Conservation (phyloP, 2,888 invertebrate genomes). For the Parascotia fuliginaria region DNA sequence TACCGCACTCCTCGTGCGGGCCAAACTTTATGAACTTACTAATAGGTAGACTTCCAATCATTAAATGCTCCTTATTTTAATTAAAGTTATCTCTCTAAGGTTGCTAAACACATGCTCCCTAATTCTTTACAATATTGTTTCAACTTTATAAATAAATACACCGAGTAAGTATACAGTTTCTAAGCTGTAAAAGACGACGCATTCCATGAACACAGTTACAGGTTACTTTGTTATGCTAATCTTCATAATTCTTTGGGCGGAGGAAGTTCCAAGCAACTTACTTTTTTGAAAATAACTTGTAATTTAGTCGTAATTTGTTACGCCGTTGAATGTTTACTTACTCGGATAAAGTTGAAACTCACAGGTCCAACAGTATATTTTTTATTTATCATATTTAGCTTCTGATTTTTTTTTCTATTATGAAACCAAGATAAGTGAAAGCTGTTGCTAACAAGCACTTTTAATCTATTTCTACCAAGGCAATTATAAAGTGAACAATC, state of each 20-base stretch:
- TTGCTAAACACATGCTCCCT: neutral
- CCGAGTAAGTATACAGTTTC: constrained; percentile 62
- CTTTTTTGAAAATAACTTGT: constrained; percentile 82
- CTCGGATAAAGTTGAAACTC: constrained; percentile 44
- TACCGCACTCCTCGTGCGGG: no score
- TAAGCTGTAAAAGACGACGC: constrained; percentile 69
- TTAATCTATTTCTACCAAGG: constrained; percentile 20
- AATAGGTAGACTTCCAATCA: no score
- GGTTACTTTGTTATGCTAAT: constrained; percentile 85
- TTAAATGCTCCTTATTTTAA: neutral
- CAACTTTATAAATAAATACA: constrained; percentile 41
- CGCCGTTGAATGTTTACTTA: constrained; percentile 63
- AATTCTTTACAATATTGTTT: constrained; percentile 25
- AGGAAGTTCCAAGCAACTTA: constrained; percentile 72
- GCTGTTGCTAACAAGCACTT: neutral
- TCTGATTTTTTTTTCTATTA: neutral
- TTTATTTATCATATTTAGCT: constrained; percentile 12
- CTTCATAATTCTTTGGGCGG: constrained; percentile 83
- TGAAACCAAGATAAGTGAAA: neutral
- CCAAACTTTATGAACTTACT: no score
- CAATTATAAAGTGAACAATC: constrained; percentile 56
- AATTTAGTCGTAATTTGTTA: constrained; percentile 80
- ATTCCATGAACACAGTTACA: constrained; percentile 76
- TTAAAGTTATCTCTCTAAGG: neutral
- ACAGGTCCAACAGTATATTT: constrained; percentile 28